phyloP scores from a whole-genome alignment of 2,113 vertebrate species.

The Pachyramphus minor region DNA sequence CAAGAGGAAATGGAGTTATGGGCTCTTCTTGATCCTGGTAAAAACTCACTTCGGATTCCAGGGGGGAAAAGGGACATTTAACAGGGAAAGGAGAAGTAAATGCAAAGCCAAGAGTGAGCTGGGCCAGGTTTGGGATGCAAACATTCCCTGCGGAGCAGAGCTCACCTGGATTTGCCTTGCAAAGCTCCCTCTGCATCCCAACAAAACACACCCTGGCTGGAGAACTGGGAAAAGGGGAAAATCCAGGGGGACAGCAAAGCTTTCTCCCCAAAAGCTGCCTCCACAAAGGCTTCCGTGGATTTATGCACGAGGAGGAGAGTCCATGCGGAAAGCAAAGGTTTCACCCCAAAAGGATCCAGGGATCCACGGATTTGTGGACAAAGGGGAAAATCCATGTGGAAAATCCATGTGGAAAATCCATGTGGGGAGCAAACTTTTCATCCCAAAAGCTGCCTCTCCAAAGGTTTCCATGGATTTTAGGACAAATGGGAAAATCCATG shows the following conservation, averaged over 20 bases:
- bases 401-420: no score
- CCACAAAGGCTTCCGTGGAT: fast-evolving
- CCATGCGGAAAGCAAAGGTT: no score
- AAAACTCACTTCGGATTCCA: not conserved
- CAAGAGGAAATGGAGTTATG: not conserved
- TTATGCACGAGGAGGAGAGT: no score
- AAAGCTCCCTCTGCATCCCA: not conserved
- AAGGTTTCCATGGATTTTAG: no score
- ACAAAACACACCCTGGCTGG: not conserved
- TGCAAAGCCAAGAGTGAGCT: not conserved
- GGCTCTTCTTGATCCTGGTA: not conserved
- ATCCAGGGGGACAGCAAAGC: fast-evolving
- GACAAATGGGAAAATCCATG: no score
- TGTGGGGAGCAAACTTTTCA: no score
- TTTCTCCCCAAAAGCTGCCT: not conserved
- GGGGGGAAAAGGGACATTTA: not conserved
- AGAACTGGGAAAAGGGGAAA: not conserved
- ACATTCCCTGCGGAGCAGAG: not conserved
- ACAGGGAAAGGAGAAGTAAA: not conserved
- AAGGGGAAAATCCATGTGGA: not conserved
- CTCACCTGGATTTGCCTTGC: not conserved
- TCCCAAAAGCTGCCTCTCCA: no score
- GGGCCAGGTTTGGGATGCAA: not conserved
- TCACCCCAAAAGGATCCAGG: no score
- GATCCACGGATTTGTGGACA: not conserved